Base-by-base conservation (phyloP, 2,888 invertebrate genomes). In the Leistus spinibarbis region DNA sequence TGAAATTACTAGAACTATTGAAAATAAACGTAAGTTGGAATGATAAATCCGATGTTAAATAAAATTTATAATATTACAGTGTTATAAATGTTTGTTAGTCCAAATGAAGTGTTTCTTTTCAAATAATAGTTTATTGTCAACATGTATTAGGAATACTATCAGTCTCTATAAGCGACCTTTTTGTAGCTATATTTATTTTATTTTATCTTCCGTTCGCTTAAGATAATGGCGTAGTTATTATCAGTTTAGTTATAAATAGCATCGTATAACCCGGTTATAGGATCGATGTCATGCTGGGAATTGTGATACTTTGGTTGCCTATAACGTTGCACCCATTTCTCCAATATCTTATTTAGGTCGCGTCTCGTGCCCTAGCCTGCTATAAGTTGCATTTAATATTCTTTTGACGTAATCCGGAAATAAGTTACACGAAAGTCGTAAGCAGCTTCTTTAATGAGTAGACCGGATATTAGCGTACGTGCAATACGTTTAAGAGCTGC, bases 1-100 rank as follows among this genome's bases (percentile, higher is more conserved):
- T 27, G 79, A 81, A 60, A 79, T 80, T 10, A 63, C 54, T 23
- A n/a, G 79, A 40, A 40, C 40, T 40, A 40, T 40, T 40, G 76
- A 10, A 76, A 76, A 67, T 17, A 19, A 62, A 64, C 22, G 65
- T 69, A 54, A 54, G 67, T 40, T 13, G 9, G 13, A 53, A 53
- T 13, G 54, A 13, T 53, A 10, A 53, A 53, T 9, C 54, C 9
- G 54, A 53, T 10, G 9, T 53, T 10, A 53, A 56, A 17, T 16
- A 5, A 19, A 56, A 7, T 10, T 56, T 56, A 56, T 24, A 24
- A 24, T 24, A 24, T 24, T 24, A 24, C 24, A 24, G 7, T 24
- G n/a, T n/a, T n/a, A n/a, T n/a, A n/a, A n/a, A n/a, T n/a, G n/a
- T n/a, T n/a, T n/a, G n/a, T n/a, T n/a, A n/a, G n/a, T n/a, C n/a